Conservation (phyloP, 2,888 invertebrate genomes). For the Mycalesis mineus region DNA sequence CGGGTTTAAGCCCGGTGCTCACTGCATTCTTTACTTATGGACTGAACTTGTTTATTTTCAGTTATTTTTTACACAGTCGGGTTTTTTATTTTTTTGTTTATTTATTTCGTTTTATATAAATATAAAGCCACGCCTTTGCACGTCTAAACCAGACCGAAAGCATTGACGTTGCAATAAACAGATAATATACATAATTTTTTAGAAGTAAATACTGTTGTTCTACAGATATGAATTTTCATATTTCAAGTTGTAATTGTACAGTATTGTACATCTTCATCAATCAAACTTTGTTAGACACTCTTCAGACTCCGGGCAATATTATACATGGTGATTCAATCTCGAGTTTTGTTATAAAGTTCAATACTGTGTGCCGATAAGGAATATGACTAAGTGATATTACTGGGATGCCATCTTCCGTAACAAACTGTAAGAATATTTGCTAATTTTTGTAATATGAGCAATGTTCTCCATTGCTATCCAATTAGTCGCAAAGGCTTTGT, state of each 20-base stretch:
- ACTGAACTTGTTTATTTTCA: too few relatives aligned
- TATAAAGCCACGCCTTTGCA: too few relatives aligned
- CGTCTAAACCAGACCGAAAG: too few relatives aligned
- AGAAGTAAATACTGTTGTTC: not conserved
- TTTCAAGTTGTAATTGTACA: not conserved
- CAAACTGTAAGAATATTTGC: not conserved
- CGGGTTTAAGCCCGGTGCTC: too few relatives aligned
- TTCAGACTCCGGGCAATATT: not conserved
- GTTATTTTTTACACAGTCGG: too few relatives aligned
- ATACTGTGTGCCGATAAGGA: not conserved
- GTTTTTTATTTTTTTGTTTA: too few relatives aligned
- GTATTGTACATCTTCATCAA: slow-evolving; percentile 2
- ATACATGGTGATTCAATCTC: not conserved
- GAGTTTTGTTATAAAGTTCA: not conserved
- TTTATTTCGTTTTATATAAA: too few relatives aligned
- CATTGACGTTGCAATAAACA: too few relatives aligned
- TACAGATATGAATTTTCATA: not conserved
- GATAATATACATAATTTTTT: not conserved
- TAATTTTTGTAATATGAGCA: too few relatives aligned
- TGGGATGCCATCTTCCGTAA: not conserved
- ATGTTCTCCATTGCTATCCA: too few relatives aligned
- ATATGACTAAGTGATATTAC: slow-evolving; percentile 1
- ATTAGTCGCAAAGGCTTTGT: too few relatives aligned
- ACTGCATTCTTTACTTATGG: too few relatives aligned
- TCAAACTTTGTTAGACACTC: slow-evolving; percentile 1